These are phyloP conservation scores for Drepana arcuata DNA, from an alignment of 1,140 invertebrate species.

Conservation along the genomic window DNA sequence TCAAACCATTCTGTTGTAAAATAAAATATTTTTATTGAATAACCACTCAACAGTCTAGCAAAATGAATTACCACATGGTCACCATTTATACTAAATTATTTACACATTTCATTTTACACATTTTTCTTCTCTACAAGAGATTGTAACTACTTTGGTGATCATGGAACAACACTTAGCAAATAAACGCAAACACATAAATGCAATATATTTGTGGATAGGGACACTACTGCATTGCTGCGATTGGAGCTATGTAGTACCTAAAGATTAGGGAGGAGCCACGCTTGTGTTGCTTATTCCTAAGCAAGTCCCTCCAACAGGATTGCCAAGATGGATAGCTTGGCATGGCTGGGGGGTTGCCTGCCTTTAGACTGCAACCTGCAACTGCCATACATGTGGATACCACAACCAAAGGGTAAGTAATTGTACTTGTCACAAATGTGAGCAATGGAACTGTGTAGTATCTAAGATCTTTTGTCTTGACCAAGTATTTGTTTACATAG, in stretches of 20 bases:
- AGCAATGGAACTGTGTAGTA: constrained; percentile 72
- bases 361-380: constrained; percentile 79
- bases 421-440: constrained; percentile 78
- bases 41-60: constrained; percentile 59
- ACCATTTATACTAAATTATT: constrained; percentile 66
- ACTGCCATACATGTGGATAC: constrained; percentile 91
- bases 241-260: constrained; percentile 83
- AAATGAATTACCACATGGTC: constrained; percentile 54
- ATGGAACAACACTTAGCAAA: constrained; percentile 66
- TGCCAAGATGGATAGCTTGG: constrained; percentile 84
- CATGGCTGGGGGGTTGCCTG: constrained; percentile 86
- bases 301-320: constrained; percentile 85
- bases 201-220: constrained; percentile 16
- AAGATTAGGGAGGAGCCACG: constrained; percentile 87
- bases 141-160: constrained; percentile 60
- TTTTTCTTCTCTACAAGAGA: constrained; percentile 42
- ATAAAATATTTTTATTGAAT: constrained; percentile 61
- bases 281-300: constrained; percentile 81
- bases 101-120: constrained; percentile 55
- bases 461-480: constrained; percentile 81
- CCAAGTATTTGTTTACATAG: constrained; percentile 83
- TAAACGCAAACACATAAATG: constrained; percentile 61
- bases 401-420: constrained; percentile 90
- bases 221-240: constrained; percentile 54
- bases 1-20: no score